A percentile compares a stretch with the other conserved stretches of the same genome.
Evolutionary conservation across 1,140 invertebrate species (phyloP).

Genomic region (Drosophila parabipectinata): DNA sequence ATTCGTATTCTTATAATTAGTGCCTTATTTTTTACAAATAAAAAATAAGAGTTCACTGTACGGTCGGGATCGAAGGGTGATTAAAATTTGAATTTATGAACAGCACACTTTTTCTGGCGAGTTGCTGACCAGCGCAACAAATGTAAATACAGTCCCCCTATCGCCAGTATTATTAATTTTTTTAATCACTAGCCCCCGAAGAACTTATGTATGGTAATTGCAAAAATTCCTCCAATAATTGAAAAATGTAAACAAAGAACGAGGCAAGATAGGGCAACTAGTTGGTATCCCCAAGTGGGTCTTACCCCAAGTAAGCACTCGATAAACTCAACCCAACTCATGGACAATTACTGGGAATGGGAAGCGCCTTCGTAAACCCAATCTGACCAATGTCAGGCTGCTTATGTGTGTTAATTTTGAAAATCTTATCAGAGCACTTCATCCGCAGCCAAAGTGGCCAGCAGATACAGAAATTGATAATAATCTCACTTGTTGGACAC

Average conservation of each 20-base stretch:
- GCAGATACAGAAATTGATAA: slow-evolving; percentile 38
- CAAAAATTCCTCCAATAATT: slow-evolving; percentile 20
- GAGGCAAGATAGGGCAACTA: slow-evolving; percentile 8
- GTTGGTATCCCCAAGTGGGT: slow-evolving; percentile 3
- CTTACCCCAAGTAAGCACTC: background rate
- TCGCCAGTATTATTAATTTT: background rate
- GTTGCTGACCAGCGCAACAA: slow-evolving; percentile 55
- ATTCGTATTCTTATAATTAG: slow-evolving; percentile 17
- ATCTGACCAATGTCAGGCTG: slow-evolving; percentile 31
- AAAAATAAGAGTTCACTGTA: slow-evolving; percentile 37
- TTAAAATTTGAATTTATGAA: slow-evolving; percentile 19
- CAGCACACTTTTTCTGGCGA: slow-evolving; percentile 14
- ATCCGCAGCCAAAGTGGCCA: slow-evolving; percentile 16
- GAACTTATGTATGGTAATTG: slow-evolving; percentile 47
- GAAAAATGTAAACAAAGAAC: slow-evolving; percentile 25
- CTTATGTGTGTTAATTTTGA: slow-evolving; percentile 17
- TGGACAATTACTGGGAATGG: background rate
- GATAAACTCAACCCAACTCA: background rate
- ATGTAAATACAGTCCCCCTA: background rate
- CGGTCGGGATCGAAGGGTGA: slow-evolving; percentile 24
- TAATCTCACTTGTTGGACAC: slow-evolving; percentile 42
- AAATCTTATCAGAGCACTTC: slow-evolving; percentile 61
- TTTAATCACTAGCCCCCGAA: background rate
- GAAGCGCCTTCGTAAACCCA: background rate
- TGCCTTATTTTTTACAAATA: slow-evolving; percentile 6